These are phyloP conservation scores for Cactoblastis cactorum DNA, from an alignment of 2,888 invertebrate species.

Conservation along the genomic window DNA sequence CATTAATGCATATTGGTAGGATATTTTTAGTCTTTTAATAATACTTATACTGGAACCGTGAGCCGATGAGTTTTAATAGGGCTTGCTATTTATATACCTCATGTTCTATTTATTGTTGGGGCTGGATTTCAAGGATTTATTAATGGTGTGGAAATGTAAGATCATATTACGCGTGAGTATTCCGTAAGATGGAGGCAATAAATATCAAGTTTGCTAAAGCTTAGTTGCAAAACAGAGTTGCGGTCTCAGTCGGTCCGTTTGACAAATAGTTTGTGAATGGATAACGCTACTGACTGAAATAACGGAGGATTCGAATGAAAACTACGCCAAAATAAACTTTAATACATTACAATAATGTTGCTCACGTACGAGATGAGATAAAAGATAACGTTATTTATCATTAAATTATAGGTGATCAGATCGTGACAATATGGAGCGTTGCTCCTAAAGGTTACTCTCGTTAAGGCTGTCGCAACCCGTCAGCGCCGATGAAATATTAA, in stretches of 20 bases:
- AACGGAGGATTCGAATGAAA: constrained; percentile 18
- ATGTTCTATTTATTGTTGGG: constrained; percentile 17
- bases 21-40: constrained; percentile 63
- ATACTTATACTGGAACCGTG: constrained; percentile 39
- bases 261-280: constrained; percentile 54
- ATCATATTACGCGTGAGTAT: constrained; percentile 48
- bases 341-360: constrained; percentile 38
- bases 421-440: constrained; percentile 72
- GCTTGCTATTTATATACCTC: constrained; percentile 44
- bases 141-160: constrained; percentile 33
- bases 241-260: constrained; percentile 54
- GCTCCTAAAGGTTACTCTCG: constrained; percentile 74
- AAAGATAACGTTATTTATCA: constrained; percentile 61
- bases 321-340: constrained; percentile 28
- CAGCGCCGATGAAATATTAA: constrained; percentile 50
- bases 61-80: constrained; percentile 40
- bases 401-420: constrained; percentile 54
- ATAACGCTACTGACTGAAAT: constrained; percentile 34
- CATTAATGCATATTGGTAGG: constrained; percentile 41
- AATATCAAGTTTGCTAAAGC: constrained; percentile 65
- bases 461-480: constrained; percentile 64
- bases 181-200: constrained; percentile 60
- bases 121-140: constrained; percentile 20
- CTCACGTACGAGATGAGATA: constrained; percentile 50
- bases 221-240: constrained; percentile 61